A percentile compares a stretch with the other conserved stretches of the same genome.
These are phyloP conservation scores for Macrophya alboannulata DNA, from an alignment of 2,888 invertebrate genomes.

Conservation along the genomic window DNA sequence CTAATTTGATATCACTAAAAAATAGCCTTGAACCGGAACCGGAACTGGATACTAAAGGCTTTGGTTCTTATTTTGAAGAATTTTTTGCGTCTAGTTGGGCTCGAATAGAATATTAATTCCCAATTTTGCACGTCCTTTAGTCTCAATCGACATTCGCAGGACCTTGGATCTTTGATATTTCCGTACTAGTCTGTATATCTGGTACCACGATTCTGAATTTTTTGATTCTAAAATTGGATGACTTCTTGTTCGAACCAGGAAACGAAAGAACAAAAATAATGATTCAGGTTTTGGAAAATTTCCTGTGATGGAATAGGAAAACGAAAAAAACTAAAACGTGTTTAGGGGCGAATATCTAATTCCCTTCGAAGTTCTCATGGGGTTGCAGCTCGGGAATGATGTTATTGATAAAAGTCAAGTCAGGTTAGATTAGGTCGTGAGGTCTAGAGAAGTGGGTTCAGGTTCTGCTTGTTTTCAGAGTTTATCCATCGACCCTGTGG, in stretches of 20 bases:
- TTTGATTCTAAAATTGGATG: no score
- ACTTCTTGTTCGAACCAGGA: no score
- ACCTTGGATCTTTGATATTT: no score
- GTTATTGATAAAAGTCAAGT: constrained; percentile 21
- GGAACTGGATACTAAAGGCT: neutral
- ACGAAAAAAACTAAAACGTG: neutral
- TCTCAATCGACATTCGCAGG: no score
- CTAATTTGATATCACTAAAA: no score
- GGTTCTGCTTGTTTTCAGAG: constrained; percentile 18
- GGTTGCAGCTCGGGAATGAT: neutral
- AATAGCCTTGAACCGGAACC: no score
- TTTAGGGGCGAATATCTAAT: neutral
- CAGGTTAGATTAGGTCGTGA: neutral
- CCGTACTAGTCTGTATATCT: no score
- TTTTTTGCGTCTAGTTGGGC: neutral
- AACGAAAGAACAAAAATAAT: no score
- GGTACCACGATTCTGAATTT: no score
- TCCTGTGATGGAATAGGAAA: no score
- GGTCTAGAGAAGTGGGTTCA: neutral
- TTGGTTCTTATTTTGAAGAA: neutral
- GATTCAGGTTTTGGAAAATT: no score
- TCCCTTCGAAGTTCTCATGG: neutral
- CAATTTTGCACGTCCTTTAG: neutral
- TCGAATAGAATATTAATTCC: neutral
- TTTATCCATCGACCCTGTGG: constrained; percentile 1